Conservation (phyloP, 2,888 invertebrate genomes). For the Spilosoma lubricipeda region DNA sequence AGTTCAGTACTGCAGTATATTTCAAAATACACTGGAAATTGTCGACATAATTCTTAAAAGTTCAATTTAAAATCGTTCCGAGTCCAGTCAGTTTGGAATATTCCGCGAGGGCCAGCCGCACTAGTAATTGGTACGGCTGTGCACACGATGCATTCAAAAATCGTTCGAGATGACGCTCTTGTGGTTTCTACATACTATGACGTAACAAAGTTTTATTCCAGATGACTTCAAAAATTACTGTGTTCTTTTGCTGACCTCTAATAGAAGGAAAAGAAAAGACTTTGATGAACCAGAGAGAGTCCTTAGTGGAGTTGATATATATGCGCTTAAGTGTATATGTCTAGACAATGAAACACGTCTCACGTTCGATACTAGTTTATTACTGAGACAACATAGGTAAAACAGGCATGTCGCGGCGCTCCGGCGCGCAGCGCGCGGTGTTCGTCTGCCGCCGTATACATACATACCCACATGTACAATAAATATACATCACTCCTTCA, state of each 20-base stretch:
- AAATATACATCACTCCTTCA: too few relatives aligned
- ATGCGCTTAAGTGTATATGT: too few relatives aligned
- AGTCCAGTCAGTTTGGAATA: constrained; percentile 63
- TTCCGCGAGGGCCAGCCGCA: constrained; percentile 56
- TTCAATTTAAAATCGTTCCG: constrained; percentile 77
- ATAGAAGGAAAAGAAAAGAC: background rate
- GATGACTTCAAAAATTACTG: background rate
- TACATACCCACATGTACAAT: too few relatives aligned
- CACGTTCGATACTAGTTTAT: too few relatives aligned
- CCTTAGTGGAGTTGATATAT: too few relatives aligned
- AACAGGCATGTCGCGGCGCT: too few relatives aligned
- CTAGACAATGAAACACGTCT: too few relatives aligned
- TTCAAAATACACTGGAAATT: constrained; percentile 61
- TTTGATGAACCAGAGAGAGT: background rate
- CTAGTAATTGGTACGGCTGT: constrained; percentile 74
- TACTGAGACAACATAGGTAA: too few relatives aligned
- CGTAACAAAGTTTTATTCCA: background rate
- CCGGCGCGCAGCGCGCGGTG: too few relatives aligned
- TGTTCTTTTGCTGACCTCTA: background rate
- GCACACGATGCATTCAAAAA: constrained; percentile 72
- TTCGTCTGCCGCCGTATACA: too few relatives aligned
- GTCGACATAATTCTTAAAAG: constrained; percentile 71
- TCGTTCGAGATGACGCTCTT: constrained; percentile 44
- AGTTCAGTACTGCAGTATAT: constrained; percentile 41
- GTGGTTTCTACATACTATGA: constrained; percentile 33